phyloP scores from a whole-genome alignment of 2,888 invertebrate genomes.

The Drosophila nr. fundita region DNA sequence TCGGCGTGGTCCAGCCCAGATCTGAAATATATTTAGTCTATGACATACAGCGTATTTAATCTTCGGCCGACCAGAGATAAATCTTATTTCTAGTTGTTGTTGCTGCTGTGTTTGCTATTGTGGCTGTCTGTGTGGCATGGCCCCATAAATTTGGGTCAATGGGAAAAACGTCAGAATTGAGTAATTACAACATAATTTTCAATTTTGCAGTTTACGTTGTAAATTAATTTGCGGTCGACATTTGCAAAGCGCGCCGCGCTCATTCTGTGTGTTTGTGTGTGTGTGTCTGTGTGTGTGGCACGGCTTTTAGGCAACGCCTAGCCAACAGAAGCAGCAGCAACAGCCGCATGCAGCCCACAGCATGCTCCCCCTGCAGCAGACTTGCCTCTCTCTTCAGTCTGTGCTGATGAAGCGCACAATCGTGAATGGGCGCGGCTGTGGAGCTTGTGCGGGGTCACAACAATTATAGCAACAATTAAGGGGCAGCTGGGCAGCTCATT shows the following conservation, averaged over 20 bases:
- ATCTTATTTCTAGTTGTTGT: conserved; percentile 9
- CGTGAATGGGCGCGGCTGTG: conserved; percentile 46
- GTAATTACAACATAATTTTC: conserved; percentile 81
- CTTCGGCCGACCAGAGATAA: conserved; percentile 22
- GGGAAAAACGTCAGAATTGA: conserved; percentile 80
- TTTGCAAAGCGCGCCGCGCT: conserved; percentile 54
- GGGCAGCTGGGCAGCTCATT: conserved; percentile 61
- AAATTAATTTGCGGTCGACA: conserved; percentile 80
- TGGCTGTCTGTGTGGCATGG: conserved; percentile 44
- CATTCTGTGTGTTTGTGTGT: conserved; percentile 12
- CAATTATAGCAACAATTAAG: conserved; percentile 78
- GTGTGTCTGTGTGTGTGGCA: conserved; percentile 24
- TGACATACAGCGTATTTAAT: conserved; percentile 26
- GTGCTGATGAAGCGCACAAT: conserved; percentile 60
- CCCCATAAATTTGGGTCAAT: conserved; percentile 80
- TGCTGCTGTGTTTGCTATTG: conserved; percentile 15
- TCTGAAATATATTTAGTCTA: background rate
- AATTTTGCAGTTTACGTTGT: conserved; percentile 81
- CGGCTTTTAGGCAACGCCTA: conserved; percentile 26
- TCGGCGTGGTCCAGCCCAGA: background rate
- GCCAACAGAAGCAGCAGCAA: background rate
- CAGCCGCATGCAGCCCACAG: background rate
- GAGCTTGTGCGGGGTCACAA: conserved; percentile 43
- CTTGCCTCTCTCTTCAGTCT: conserved; percentile 17
- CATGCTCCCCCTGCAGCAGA: conserved; percentile 11